Evolutionary conservation across 2,113 vertebrate species (phyloP).

Genomic region (Orcinus orca): DNA sequence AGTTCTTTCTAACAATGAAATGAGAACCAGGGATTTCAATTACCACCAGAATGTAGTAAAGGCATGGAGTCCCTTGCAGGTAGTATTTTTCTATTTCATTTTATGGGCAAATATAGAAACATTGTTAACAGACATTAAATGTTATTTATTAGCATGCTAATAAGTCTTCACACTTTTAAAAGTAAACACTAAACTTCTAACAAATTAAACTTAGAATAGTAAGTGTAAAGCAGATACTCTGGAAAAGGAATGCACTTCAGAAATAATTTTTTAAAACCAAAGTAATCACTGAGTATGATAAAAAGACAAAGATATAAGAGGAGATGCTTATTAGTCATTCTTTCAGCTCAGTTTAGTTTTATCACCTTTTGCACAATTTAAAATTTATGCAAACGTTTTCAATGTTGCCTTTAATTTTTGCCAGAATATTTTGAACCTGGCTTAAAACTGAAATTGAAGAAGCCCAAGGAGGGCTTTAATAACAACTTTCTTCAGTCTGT

Average conservation of each 20-base stretch:
- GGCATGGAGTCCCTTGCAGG: not conserved
- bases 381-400: slow-evolving; percentile 66
- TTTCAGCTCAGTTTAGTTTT: slow-evolving; percentile 59
- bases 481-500: slow-evolving; percentile 69
- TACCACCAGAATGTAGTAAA: not conserved
- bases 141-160: slow-evolving; percentile 40
- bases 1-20: not conserved
- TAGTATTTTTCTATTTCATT: not conserved
- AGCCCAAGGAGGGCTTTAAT: slow-evolving; percentile 64
- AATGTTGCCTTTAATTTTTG: slow-evolving; percentile 70
- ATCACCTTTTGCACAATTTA: slow-evolving; percentile 65
- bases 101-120: slow-evolving; percentile 35
- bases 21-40: not conserved
- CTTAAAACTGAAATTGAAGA: slow-evolving; percentile 70
- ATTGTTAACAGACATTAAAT: slow-evolving; percentile 7
- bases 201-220: slow-evolving; percentile 19
- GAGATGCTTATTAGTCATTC: slow-evolving; percentile 54
- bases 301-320: not conserved
- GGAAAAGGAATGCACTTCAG: not conserved
- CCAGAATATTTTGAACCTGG: slow-evolving; percentile 72
- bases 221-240: not conserved
- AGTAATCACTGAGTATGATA: slow-evolving; percentile 50
- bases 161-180: not conserved
- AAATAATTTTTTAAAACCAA: slow-evolving; percentile 24
- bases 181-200: slow-evolving; percentile 38